Evolutionary conservation across 2,888 invertebrate genomes (phyloP), one percentile per base, ranked within the genome.

Genomic region (Holacanthella duospinosa): DNA sequence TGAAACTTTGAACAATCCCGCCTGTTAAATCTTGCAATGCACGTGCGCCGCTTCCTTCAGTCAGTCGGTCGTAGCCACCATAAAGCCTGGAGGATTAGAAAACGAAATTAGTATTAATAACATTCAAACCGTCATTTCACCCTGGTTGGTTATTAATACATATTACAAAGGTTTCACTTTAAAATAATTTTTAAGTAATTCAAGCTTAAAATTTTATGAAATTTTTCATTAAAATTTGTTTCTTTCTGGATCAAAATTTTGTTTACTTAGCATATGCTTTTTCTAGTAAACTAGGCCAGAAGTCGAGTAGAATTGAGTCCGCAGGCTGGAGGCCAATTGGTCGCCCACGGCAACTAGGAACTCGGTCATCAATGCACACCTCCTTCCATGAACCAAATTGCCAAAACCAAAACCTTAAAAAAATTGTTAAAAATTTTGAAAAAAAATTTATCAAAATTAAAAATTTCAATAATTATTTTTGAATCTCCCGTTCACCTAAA

Each of bases 181-280:
- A n/a, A n/a, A n/a, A n/a, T n/a, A n/a, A n/a, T n/a, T n/a, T n/a
- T n/a, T n/a, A n/a, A n/a, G n/a, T n/a, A n/a, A n/a, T n/a, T n/a
- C n/a, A n/a, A n/a, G n/a, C n/a, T n/a, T n/a, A n/a, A n/a, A n/a
- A n/a, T n/a, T n/a, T n/a, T n/a, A n/a, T n/a, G n/a, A n/a, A n/a
- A n/a, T n/a, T n/a, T n/a, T n/a, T n/a, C n/a, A n/a, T n/a, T n/a
- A n/a, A n/a, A n/a, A n/a, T n/a, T n/a, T n/a, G n/a, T n/a, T n/a
- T n/a, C n/a, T n/a, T n/a, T n/a, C n/a, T n/a, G n/a, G 27, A 12
- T 12, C 6, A 53, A 53, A 26, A 21, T 53, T 21, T 12, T 55
- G 4, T 81, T 79, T 77, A 87, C 87, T 88, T 88, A 68, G 88
- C 88, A 77, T 88, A 88, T 12, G 88, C 88, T 78, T 88, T 88